Evolutionary conservation across 2,888 invertebrate genomes (phyloP), one percentile per base, ranked within the genome.

Genomic region (Camptogramma bilineatum): DNA sequence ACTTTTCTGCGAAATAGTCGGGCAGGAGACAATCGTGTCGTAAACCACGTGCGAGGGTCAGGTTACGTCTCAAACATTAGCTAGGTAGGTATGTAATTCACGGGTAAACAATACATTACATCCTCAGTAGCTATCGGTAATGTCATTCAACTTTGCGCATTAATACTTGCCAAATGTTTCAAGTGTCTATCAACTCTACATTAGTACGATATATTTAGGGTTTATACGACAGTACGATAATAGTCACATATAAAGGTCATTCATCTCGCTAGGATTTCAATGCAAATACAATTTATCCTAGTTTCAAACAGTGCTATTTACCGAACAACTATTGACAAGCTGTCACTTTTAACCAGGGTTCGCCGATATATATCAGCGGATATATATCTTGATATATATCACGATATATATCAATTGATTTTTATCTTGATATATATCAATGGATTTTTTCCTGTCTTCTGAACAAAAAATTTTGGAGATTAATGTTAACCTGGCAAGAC

Each of bases 1-100:
- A 75, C 60, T 74, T 76, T 87, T 86, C 85, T 80, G 74, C 79
- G 85, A 87, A 86, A 77, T 74, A 76, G 72, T 69, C 75, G 65
- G 78, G 69, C 73, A 75, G 78, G 78, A 77, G 77, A 76, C 78
- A 76, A 76, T 83, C 80, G 80, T 80, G 73, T 83, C 81, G 81
- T 80, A 72, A 74, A 74, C 80, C 75, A 71, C 78, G 73, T 66
- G 70, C 69, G 65, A 72, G 73, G 69, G 73, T 83, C 79, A 58
- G 61, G 70, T 81, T 81, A 77, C 76, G 68, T 72, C 60, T 68
- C 70, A 62, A 62, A 67, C 60, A 66, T 60, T 53, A 50, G 52
- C 59, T 48, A 46, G 53, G 46, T 48, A 46, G 53, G 46, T 52
- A 65, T 65, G 64, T 66, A 64, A 69, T 73, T 67, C 51, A 52